Conservation (phyloP, 2,797 vertebrate species). For the Ceyx erithaca region DNA sequence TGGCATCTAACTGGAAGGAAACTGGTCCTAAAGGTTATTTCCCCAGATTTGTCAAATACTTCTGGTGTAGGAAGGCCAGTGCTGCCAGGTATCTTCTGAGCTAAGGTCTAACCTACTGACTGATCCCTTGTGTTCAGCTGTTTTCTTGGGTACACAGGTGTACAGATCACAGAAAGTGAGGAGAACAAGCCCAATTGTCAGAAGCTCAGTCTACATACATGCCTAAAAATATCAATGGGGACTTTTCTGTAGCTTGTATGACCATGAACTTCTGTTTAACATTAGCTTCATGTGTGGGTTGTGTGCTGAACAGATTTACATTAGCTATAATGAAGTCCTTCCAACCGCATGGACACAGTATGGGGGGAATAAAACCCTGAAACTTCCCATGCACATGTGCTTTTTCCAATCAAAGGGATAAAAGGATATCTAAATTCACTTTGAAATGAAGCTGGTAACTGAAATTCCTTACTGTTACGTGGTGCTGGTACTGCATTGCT, state of each 20-base stretch:
- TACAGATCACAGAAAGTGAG: not conserved
- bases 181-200: not conserved
- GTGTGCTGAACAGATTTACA: not conserved
- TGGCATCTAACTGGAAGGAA: not conserved
- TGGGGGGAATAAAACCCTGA: not conserved
- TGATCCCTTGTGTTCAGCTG: not conserved
- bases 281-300: not conserved
- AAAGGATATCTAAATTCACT: not conserved
- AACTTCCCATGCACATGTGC: not conserved
- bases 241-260: not conserved
- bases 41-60: not conserved
- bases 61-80: not conserved
- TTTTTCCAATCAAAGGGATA: constrained; percentile 6
- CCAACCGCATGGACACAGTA: not conserved
- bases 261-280: not conserved
- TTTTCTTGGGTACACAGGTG: not conserved
- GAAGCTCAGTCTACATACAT: not conserved
- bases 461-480: not conserved
- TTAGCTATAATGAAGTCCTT: not conserved
- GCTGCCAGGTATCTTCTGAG: not conserved
- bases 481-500: not conserved
- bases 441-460: constrained; percentile 15
- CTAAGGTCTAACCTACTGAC: not conserved
- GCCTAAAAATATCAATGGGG: not conserved
- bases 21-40: not conserved